Base-by-base conservation (phyloP, 64 coral and sea anemone genomes). In the Porites australiensis region DNA sequence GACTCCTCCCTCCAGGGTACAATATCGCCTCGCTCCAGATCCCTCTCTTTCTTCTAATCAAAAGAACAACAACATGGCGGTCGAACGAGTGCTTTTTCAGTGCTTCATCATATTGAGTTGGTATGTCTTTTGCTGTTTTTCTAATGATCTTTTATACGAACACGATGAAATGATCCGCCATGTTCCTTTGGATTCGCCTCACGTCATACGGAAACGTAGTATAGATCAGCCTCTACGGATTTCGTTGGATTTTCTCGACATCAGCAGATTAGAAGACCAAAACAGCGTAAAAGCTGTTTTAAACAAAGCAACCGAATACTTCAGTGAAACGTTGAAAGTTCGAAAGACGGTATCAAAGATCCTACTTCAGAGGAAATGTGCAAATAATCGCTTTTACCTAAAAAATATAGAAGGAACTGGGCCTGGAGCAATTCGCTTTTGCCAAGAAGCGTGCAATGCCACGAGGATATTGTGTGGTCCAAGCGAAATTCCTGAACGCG, bases 131-230 rank as follows among this genome's bases (percentile, higher is more conserved):
- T 50, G 7, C 16, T 68, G 44, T n/a, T 7, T 52, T 18, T 67
- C 81, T 4, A 22, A 65, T 70, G 46, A 77, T 82, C 65, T 52
- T 53, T 66, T 98, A 47, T 74, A 88, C 16, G 95, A 98, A 79
- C 43, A 98, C 13, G 92, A 94, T 12, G 95, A 98, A 72, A 87
- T 88, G 13, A 80, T 91, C 47, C 92, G 94, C 8, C 82, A 98
- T 76, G 88, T 93, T 54, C 58, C 19, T 48, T 51, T 94, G n/a
- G 70, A 89, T 53, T n/a, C 91, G 55, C 21, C 74, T 18, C 92
- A 48, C 23, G 19, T 82, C 27, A 44, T 98, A 51, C 82, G 52
- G 69, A 90, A 83, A 76, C 82, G 95, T 15, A 74, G 70, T 46
- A 77, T 91, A 1, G 70, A 85, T 20, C 87, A 98, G n/a, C 89